Percentiles rank a stretch among this genome's conserved stretches.
Evolutionary conservation across 2,888 invertebrate species (phyloP).

Genomic region (Podotricha telesiphe): DNA sequence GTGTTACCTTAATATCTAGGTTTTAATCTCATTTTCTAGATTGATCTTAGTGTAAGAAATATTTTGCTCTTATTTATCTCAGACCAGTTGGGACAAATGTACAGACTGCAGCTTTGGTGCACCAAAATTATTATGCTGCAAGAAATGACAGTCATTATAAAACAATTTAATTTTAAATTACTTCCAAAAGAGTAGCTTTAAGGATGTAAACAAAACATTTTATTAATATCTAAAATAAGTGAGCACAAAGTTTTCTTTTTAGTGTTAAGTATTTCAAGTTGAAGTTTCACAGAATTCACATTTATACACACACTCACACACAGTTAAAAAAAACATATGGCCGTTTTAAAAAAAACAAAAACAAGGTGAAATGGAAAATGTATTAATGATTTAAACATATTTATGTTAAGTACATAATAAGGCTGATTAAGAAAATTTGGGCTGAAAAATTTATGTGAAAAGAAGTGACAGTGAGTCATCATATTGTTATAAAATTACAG

Average conservation of each 20-base stretch:
- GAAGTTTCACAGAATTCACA: not conserved
- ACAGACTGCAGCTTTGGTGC: not conserved
- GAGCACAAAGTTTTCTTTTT: slow-evolving; percentile 6
- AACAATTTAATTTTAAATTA: not conserved
- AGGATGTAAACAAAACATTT: slow-evolving; percentile 2
- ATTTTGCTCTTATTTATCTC: not conserved
- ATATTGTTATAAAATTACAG: too few species aligned
- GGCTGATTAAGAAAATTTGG: too few species aligned
- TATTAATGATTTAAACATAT: too few species aligned
- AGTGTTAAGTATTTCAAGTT: not conserved
- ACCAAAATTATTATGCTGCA: not conserved
- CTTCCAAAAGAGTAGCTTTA: slow-evolving; percentile 10
- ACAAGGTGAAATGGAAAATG: not conserved
- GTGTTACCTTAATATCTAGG: slow-evolving; percentile 28
- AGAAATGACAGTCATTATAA: not conserved
- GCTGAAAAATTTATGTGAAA: too few species aligned
- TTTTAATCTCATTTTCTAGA: not conserved
- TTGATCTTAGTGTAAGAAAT: not conserved
- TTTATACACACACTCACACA: too few species aligned
- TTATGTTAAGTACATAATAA: too few species aligned
- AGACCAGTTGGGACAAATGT: not conserved
- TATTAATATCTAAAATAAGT: not conserved
- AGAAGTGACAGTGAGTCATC: too few species aligned
- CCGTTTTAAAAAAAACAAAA: not conserved
- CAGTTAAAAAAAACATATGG: not conserved